phyloP scores from a whole-genome alignment of 2,113 vertebrate species.

The Syngnathoides biaculeatus region DNA sequence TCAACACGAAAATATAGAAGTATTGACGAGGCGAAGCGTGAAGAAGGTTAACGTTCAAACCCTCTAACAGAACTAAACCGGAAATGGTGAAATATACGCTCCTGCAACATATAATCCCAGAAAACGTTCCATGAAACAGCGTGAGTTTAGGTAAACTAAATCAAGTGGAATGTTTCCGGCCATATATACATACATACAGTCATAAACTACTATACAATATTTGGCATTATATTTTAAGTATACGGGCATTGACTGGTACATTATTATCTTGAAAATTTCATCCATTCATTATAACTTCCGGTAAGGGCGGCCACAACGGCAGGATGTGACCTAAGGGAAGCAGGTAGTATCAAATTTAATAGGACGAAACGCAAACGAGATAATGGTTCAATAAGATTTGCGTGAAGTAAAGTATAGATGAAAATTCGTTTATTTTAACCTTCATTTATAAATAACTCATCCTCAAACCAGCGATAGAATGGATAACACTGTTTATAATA shows the following conservation, averaged over 20 bases:
- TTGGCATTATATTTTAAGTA: background rate
- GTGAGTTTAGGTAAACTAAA: background rate
- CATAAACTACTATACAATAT: no score
- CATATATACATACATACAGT: rapidly evolving
- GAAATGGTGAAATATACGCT: background rate
- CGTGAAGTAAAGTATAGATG: no score
- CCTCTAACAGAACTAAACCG: background rate
- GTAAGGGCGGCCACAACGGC: background rate
- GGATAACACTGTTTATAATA: no score
- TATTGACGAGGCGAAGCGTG: background rate
- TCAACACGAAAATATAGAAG: background rate
- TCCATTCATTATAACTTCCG: slow-evolving; percentile 20
- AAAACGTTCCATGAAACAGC: background rate
- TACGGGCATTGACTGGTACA: no score
- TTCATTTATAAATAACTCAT: no score
- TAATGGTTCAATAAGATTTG: background rate
- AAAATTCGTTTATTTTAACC: no score
- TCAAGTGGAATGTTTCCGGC: background rate
- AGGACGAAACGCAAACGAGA: background rate
- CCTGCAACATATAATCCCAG: slow-evolving; percentile 33
- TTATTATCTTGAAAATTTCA: background rate
- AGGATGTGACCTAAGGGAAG: slow-evolving; percentile 46
- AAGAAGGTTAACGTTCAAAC: background rate
- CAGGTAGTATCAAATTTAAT: slow-evolving; percentile 16
- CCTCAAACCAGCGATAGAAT: no score